A percentile compares a stretch with the other conserved stretches of the same genome.
Evolutionary conservation across 2,888 invertebrate genomes (phyloP).

Genomic region (Polyommatus iphigenia): DNA sequence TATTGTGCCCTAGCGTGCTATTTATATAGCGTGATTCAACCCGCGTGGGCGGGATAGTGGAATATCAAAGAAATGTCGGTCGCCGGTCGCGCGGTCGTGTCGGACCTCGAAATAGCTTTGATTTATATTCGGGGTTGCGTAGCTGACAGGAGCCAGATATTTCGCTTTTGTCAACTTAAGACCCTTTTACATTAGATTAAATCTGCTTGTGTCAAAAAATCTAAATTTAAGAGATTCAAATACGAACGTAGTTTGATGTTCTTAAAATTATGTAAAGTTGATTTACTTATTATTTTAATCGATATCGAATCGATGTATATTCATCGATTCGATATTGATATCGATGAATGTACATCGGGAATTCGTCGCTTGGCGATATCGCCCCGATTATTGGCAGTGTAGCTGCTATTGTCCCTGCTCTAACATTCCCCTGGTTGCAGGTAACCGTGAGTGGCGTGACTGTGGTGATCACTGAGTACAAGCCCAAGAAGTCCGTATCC

Average conservation of each 20-base stretch:
- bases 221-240: too few relatives aligned
- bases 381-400: too few relatives aligned
- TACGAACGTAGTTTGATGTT: too few relatives aligned
- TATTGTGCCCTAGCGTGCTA: neutral
- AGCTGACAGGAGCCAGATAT: constrained; percentile 1
- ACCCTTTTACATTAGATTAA: neutral
- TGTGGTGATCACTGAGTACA: constrained; percentile 97
- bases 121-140: constrained; percentile 11
- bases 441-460: constrained; percentile 97
- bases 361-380: too few relatives aligned
- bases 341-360: too few relatives aligned
- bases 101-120: constrained; percentile 6
- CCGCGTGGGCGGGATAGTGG: constrained; percentile 7
- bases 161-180: constrained; percentile 4
- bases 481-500: constrained; percentile 84
- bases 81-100: constrained; percentile 12
- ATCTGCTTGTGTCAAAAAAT: neutral
- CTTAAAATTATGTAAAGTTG: too few relatives aligned
- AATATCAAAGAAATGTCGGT: constrained; percentile 7
- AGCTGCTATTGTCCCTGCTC: neutral
- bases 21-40: neutral
- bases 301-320: too few relatives aligned
- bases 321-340: too few relatives aligned
- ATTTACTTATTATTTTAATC: too few relatives aligned
- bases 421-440: constrained; percentile 44